These are phyloP conservation scores for Hedychridium roseum DNA, from an alignment of 2,888 invertebrate genomes.

Conservation along the genomic window DNA sequence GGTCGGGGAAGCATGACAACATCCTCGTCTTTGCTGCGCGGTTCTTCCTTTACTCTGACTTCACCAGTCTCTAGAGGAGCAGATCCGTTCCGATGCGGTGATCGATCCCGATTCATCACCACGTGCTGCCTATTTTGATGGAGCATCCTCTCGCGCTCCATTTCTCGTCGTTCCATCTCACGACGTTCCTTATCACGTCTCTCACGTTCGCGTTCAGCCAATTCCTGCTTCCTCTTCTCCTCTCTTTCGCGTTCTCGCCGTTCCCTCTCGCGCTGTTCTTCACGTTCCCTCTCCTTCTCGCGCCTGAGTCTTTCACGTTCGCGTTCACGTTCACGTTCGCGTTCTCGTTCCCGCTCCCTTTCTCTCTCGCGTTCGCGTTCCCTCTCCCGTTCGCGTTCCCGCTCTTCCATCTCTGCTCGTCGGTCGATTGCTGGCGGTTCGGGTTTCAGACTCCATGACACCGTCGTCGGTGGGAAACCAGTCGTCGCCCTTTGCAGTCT, in stretches of 20 bases:
- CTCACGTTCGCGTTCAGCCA: conserved; percentile 59
- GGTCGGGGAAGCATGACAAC: conserved; percentile 64
- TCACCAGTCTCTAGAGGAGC: conserved; percentile 53
- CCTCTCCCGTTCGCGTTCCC: conserved; percentile 65
- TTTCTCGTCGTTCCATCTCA: conserved; percentile 69
- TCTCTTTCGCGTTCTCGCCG: conserved; percentile 64
- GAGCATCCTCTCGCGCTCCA: conserved; percentile 68
- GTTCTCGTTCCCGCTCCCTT: conserved; percentile 71
- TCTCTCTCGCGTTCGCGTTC: conserved; percentile 69
- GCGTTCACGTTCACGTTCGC: conserved; percentile 67
- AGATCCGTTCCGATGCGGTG: conserved; percentile 77
- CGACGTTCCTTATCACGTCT: conserved; percentile 66
- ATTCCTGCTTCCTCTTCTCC: conserved; percentile 61
- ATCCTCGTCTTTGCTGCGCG: conserved; percentile 68
- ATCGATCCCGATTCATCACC: conserved; percentile 69
- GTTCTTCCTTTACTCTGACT: conserved; percentile 74
- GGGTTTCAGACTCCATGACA: conserved; percentile 73
- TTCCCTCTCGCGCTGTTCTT: conserved; percentile 61
- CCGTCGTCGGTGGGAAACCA: conserved; percentile 68
- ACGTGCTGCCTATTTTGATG: conserved; percentile 56
- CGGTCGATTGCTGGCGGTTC: conserved; percentile 71
- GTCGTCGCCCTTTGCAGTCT: conserved; percentile 70
- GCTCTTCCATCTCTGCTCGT: conserved; percentile 69
- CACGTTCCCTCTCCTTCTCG: conserved; percentile 55
- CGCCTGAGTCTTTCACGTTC: conserved; percentile 63